These are phyloP conservation scores for Dromius quadrimaculatus DNA, from an alignment of 2,888 invertebrate genomes.

Conservation along the genomic window DNA sequence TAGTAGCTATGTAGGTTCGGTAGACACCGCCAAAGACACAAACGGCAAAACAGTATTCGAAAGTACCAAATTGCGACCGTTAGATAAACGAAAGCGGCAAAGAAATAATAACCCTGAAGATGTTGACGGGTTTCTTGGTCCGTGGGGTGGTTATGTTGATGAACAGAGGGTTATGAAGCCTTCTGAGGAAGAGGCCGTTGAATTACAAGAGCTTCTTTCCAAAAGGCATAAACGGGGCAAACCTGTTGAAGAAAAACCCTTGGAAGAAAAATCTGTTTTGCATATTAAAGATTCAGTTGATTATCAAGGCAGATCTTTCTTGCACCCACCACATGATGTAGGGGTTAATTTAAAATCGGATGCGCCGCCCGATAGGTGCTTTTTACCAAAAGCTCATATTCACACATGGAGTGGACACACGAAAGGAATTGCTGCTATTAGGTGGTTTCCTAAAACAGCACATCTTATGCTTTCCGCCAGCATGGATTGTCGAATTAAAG, in stretches of 20 bases:
- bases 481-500: conserved; percentile 97
- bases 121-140: conserved; percentile 95
- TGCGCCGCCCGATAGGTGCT: conserved; percentile 93
- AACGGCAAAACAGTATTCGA: conserved; percentile 94
- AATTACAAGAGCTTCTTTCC: conserved; percentile 92
- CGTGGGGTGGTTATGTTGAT: conserved; percentile 96
- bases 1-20: conserved; percentile 71
- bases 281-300: conserved; percentile 94
- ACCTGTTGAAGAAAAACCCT: conserved; percentile 88
- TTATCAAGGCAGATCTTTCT: conserved; percentile 96
- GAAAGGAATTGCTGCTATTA: conserved; percentile 93
- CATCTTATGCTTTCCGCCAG: conserved; percentile 95
- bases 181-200: conserved; percentile 92
- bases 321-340: conserved; percentile 93
- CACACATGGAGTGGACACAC: conserved; percentile 98
- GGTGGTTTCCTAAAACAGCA: conserved; percentile 95
- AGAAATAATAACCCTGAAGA: conserved; percentile 93
- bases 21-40: conserved; percentile 77
- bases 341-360: conserved; percentile 89
- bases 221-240: conserved; percentile 91
- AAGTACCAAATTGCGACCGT: conserved; percentile 76
- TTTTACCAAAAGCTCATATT: conserved; percentile 94
- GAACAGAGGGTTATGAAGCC: conserved; percentile 92
- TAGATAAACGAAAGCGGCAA: conserved; percentile 85
- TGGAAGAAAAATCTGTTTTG: conserved; percentile 95